These are phyloP conservation scores for Ascidia mentula DNA, from an alignment of 23 tunicate genomes.

Conservation along the genomic window DNA sequence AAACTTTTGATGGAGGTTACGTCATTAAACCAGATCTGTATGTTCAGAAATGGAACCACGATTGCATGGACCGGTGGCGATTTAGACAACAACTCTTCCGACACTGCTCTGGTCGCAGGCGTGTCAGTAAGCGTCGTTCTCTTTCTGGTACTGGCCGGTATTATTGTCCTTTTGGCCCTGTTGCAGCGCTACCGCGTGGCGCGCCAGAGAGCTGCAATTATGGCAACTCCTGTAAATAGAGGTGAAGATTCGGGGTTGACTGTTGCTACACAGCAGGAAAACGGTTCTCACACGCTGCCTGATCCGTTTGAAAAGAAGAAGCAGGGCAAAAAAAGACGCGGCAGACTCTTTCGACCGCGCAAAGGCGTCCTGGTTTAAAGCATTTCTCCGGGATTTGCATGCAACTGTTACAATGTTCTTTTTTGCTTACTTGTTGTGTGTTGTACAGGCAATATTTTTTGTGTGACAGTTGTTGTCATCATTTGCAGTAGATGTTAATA, in stretches of 20 bases:
- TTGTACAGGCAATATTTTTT: no score
- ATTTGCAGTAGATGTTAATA: no score
- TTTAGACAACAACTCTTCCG: not conserved
- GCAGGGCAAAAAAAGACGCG: not conserved
- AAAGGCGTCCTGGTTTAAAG: not conserved
- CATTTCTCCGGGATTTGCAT: no score
- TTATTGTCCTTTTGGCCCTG: not conserved
- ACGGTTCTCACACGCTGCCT: not conserved
- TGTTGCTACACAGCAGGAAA: not conserved
- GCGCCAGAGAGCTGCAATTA: not conserved
- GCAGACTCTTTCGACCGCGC: not conserved
- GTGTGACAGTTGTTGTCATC: no score
- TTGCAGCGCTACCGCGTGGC: not conserved
- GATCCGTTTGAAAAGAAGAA: not conserved
- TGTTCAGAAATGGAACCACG: not conserved
- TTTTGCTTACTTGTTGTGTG: no score
- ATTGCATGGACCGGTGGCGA: not conserved
- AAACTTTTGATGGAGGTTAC: no score
- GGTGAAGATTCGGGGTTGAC: not conserved
- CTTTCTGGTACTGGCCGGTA: not conserved
- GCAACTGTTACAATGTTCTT: no score
- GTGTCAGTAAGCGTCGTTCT: not conserved
- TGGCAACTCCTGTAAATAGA: not conserved
- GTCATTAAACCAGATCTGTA: no score
- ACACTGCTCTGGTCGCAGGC: not conserved